Evolutionary conservation across 2,113 vertebrate species (phyloP).

Genomic region (Promerops cafer): DNA sequence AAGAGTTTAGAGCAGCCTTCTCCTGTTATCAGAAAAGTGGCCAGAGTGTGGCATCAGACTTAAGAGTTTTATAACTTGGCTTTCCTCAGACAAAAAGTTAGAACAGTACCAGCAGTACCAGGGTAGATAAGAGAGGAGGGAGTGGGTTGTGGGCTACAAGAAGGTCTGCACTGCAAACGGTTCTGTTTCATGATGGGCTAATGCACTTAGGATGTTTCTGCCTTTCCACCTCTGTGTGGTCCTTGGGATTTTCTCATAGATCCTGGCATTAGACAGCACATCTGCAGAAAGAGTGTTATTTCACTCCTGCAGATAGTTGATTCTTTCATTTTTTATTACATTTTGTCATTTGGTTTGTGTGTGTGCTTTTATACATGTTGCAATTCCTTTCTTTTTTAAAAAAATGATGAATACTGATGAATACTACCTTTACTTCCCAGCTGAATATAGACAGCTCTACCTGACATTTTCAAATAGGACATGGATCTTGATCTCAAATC

Average conservation of each 20-base stretch:
- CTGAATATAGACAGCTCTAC: background rate
- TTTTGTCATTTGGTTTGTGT: background rate
- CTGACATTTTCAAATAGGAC: background rate
- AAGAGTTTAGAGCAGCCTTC: background rate
- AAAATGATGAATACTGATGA: background rate
- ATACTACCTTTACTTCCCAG: background rate
- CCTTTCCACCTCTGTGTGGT: background rate
- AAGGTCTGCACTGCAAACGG: background rate
- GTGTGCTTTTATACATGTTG: accelerated
- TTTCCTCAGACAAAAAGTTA: background rate
- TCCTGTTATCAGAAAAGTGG: background rate
- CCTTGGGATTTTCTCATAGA: background rate
- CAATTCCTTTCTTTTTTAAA: background rate
- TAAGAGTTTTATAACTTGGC: background rate
- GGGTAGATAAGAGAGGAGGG: background rate
- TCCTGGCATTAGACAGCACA: background rate
- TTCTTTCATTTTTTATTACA: background rate
- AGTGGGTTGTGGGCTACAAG: background rate
- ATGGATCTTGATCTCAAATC: background rate
- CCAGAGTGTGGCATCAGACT: background rate
- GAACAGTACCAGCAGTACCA: background rate
- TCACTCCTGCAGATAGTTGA: background rate
- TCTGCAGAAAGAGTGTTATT: background rate
- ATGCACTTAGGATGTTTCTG: background rate
- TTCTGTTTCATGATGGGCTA: background rate